Evolutionary conservation across 1,140 invertebrate species (phyloP).

Genomic region (Adoxophyes honmai): DNA sequence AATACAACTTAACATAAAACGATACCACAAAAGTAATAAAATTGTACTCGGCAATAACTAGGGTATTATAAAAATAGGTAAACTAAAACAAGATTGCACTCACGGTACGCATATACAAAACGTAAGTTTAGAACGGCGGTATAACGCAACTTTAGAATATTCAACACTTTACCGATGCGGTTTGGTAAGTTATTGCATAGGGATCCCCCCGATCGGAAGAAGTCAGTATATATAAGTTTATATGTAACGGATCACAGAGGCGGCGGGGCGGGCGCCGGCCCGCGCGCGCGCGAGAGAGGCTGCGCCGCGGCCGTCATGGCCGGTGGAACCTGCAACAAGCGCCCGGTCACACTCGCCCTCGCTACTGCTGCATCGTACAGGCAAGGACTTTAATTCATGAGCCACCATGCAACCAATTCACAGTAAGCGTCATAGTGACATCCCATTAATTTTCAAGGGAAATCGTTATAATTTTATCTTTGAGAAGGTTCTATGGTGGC

Average conservation of each 20-base stretch:
- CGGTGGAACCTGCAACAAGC: slow-evolving; percentile 65
- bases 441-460: too few relatives aligned
- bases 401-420: too few relatives aligned
- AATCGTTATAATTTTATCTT: too few relatives aligned
- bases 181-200: slow-evolving; percentile 44
- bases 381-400: too few relatives aligned
- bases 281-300: slow-evolving; percentile 20
- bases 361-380: too few relatives aligned
- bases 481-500: too few relatives aligned
- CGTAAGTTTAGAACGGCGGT: slow-evolving; percentile 37
- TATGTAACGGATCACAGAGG: slow-evolving; percentile 47
- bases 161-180: slow-evolving; percentile 57
- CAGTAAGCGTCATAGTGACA: too few relatives aligned
- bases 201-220: slow-evolving; percentile 43
- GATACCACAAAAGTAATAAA: slow-evolving; percentile 41
- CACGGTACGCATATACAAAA: slow-evolving; percentile 40
- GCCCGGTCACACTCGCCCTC: too few relatives aligned
- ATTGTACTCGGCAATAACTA: slow-evolving; percentile 61
- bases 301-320: slow-evolving; percentile 73
- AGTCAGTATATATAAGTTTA: slow-evolving; percentile 45
- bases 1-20: slow-evolving; percentile 65
- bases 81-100: slow-evolving; percentile 55
- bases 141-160: slow-evolving; percentile 52
- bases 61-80: slow-evolving; percentile 36
- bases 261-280: slow-evolving; percentile 24